Evolutionary conservation across 2,113 vertebrate genomes (phyloP).

Genomic region (human): GRCh38 chr1:82564001-82564500

Average conservation of each 20-base stretch:
- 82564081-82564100: background rate
- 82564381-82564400: background rate
- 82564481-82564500: background rate
- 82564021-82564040: slow-evolving; percentile 20
- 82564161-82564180: background rate
- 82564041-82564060: slow-evolving; percentile 31
- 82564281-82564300: background rate
- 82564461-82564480: no score
- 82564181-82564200: background rate
- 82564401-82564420: background rate
- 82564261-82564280: background rate
- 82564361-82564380: background rate
- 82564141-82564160: slow-evolving; percentile 49
- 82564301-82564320: background rate
- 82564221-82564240: background rate
- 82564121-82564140: slow-evolving; percentile 32
- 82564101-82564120: slow-evolving; percentile 20
- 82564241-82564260: background rate
- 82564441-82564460: background rate
- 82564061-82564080: background rate
- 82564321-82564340: background rate
- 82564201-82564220: slow-evolving; percentile 19
- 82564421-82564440: background rate
- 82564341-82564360: background rate
- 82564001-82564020: slow-evolving; percentile 29